Evolutionary conservation across 2,113 vertebrate genomes (phyloP).

Genomic region (Chrysochloris asiatica): DNA sequence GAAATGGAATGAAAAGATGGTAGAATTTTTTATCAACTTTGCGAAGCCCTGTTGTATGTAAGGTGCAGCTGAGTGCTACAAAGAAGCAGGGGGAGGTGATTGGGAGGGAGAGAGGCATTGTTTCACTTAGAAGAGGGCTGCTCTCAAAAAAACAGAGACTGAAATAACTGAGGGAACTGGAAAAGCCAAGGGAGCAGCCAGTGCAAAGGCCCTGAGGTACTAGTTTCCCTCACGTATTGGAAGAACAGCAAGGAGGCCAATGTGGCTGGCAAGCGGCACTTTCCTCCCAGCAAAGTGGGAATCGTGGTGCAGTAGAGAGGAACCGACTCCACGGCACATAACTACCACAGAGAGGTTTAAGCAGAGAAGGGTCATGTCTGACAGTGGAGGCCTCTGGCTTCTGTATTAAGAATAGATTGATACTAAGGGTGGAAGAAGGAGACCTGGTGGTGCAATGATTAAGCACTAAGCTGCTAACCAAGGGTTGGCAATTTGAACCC

Average conservation of each 20-base stretch:
- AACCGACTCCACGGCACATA: no score
- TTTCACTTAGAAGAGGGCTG: not conserved
- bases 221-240: not conserved
- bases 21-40: no score
- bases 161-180: not conserved
- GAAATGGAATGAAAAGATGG: no score
- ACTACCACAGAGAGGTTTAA: not conserved
- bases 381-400: not conserved
- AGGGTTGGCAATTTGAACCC: not conserved
- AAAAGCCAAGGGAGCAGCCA: not conserved
- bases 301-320: not conserved
- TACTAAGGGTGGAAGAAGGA: not conserved
- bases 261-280: not conserved
- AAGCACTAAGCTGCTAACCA: not conserved
- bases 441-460: not conserved
- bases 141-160: not conserved
- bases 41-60: no score
- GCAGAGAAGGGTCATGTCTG: not conserved
- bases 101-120: not conserved
- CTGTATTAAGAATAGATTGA: not conserved
- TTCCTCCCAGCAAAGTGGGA: not conserved
- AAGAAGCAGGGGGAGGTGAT: not conserved
- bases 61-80: not conserved
- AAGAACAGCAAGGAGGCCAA: not conserved
- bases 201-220: constrained; percentile 30